Conservation (phyloP, 2,888 invertebrate genomes). For the Litoditis marina region DNA sequence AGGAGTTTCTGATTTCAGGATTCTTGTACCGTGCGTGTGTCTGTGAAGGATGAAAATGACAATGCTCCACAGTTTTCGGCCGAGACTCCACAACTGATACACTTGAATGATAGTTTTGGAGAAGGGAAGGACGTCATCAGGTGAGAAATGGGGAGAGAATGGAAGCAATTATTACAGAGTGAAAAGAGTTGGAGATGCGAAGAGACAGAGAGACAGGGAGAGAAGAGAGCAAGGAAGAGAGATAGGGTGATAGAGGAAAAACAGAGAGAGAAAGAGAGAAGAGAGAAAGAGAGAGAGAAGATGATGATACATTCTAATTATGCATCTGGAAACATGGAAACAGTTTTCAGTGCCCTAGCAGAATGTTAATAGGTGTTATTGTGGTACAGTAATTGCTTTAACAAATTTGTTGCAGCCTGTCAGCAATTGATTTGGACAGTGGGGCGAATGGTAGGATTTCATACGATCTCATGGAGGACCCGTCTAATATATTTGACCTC, state of each 20-base stretch:
- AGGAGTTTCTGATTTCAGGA: constrained; percentile 30
- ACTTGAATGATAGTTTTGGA: constrained; percentile 12
- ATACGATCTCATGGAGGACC: constrained; percentile 43
- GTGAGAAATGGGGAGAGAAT: not conserved
- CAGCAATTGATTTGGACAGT: constrained; percentile 47
- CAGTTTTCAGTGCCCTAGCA: no score
- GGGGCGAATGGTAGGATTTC: constrained; percentile 45
- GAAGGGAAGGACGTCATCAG: constrained; percentile 20
- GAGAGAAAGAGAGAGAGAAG: no score
- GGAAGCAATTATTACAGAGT: no score
- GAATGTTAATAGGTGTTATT: no score
- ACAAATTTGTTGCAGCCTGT: constrained; percentile 27
- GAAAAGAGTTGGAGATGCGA: no score
- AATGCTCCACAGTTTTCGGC: constrained; percentile 69
- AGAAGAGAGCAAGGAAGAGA: no score
- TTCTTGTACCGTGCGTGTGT: constrained; percentile 67
- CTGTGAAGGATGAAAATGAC: constrained; percentile 78
- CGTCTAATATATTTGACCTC: constrained; percentile 40
- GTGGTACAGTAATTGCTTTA: no score
- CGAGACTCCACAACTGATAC: constrained; percentile 16
- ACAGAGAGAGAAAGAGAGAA: no score
- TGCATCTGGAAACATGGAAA: no score
- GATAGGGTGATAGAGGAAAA: no score
- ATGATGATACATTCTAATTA: no score
- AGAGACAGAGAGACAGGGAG: no score